Evolutionary conservation across 1,140 invertebrate genomes (phyloP), one percentile per base, ranked within the genome.

Genomic region (Scaptomyza pallida): DNA sequence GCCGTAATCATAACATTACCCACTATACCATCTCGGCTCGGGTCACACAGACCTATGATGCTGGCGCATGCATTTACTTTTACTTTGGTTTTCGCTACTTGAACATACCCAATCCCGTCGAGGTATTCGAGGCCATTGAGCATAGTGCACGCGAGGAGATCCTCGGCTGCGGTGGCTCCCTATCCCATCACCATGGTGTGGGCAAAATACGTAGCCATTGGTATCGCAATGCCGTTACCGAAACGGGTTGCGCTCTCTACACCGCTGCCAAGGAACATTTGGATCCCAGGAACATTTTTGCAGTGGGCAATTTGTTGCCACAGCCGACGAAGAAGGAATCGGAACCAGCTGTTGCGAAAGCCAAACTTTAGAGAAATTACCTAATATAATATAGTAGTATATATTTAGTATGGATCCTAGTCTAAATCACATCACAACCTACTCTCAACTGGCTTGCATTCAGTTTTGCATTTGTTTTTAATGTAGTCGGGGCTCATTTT

Each of bases 41-140:
- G 5, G 96, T 99, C 0, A 99, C 98, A 4, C 98, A 99, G 92
- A 98, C 97, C 1, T 93, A 99, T 88, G 99, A 99, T 91, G 95
- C 96, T 2, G 98, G 99, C 0, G 98, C 98, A 78, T 99, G 98
- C 91, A 95, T 99, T 52, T 99, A 99, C 91, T 99, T 99, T 92
- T 99, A 99, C 91, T 98, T 99, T 93, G 98, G 94, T 0, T 98
- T 98, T 92, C 98, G 97, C 89, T 96, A 95, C 89, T 92, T 93
- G 6, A 91, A 96, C 12, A 83, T 92, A 12, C 72, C 91, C 15
- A 93, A 98, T 91, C 96, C 97, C 0, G 94, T 98, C 1, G 91
- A 94, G n/a, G 92, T 95, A 0, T 98, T 98, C 92, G 97, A 98
- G 79, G 91, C 94, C 40, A 95, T 98, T 21, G 95, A 99, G 92